Conservation (phyloP, 2,797 vertebrate species). For the Pyrocephalus nanus region DNA sequence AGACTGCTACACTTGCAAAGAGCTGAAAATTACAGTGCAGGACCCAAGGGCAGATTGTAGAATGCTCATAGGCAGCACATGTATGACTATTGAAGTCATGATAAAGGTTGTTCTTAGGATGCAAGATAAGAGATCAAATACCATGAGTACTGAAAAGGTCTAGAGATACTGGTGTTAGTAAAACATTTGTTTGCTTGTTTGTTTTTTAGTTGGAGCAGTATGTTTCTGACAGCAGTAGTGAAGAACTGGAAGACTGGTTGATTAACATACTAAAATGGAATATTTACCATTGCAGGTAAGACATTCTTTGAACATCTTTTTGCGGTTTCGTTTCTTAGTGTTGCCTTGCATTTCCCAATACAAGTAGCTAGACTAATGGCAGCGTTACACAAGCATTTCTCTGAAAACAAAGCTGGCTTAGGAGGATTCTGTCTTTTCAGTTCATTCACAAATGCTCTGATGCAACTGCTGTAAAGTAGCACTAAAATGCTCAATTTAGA, state of each 20-base stretch:
- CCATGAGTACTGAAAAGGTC: not conserved
- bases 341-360: not conserved
- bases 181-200: conserved; percentile 50
- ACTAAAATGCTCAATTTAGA: not conserved
- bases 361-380: not conserved
- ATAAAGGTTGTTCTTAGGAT: not conserved
- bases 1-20: not conserved
- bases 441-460: not conserved
- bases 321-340: not conserved
- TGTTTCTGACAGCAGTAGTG: conserved; percentile 71
- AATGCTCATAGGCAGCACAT: not conserved
- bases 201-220: conserved; percentile 70
- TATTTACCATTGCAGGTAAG: conserved; percentile 78
- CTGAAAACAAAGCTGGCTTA: not conserved
- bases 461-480: not conserved
- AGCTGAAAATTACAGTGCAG: not conserved
- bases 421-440: not conserved
- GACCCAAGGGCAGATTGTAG: not conserved
- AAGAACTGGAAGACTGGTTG: conserved; percentile 72
- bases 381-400: not conserved
- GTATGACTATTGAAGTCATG: not conserved
- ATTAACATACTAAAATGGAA: conserved; percentile 74
- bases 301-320: not conserved
- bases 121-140: not conserved
- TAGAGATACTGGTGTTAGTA: not conserved